Conservation (phyloP, 1,140 invertebrate species). For the Panonychus citri region DNA sequence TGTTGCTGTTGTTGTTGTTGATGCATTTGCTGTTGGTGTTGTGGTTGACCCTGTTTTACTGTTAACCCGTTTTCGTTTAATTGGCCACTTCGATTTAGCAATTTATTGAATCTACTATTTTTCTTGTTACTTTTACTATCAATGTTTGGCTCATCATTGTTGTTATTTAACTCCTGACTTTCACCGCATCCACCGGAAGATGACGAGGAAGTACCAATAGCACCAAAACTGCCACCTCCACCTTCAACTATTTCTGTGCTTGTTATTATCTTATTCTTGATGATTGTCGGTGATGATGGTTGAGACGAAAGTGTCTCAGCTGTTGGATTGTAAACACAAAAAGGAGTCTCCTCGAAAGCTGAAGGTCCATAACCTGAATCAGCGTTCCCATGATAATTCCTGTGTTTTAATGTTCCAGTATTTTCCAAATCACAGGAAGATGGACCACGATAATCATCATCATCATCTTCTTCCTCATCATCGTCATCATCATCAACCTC, state of each 20-base stretch:
- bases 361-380: constrained; percentile 51
- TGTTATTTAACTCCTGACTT: not conserved
- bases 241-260: not conserved
- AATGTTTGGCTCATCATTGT: not conserved
- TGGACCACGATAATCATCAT: not conserved
- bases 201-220: no score
- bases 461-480: constrained; percentile 15
- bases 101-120: no score
- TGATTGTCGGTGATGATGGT: not conserved
- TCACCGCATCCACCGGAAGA: not conserved
- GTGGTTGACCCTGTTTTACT: not conserved
- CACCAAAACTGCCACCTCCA: not conserved
- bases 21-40: not conserved
- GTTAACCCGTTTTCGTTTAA: not conserved
- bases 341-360: constrained; percentile 22
- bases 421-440: no score
- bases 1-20: not conserved
- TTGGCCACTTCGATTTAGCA: no score
- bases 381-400: constrained; percentile 50
- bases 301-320: not conserved
- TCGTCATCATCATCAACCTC: constrained; percentile 18
- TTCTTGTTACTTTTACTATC: not conserved
- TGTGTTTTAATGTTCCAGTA: no score
- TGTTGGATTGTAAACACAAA: constrained; percentile 4
- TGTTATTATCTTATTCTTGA: not conserved